Base-by-base conservation (phyloP, 35 echinoderm and acorn worm genomes). In the Heliocidaris erythrogramma region DNA sequence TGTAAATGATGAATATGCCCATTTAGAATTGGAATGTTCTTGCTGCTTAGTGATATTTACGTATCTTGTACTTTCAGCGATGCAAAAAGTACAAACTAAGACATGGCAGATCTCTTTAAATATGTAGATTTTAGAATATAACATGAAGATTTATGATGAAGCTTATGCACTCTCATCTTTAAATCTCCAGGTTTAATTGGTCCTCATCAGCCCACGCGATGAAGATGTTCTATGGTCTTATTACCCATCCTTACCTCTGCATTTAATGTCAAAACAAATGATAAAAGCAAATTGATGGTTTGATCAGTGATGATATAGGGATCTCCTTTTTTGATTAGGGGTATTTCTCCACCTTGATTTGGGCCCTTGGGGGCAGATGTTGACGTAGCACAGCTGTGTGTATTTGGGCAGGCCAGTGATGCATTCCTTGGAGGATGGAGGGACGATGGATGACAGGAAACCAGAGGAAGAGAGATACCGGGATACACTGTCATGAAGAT, bases 401-500 rank as follows among this genome's bases (percentile, higher is more conserved):
- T 78, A 78, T 78, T 78, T 78, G 65, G 65, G 21, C 27, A 78
- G 65, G 27, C 65, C 65, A 78, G 27, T 78, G 65, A 78, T 78
- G 65, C 65, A 78, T 78, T 78, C 65, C 65, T 78, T 78, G 65
- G 65, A 78, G 65, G 65, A 78, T 78, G 65, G 65, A 78, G 65
- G 27, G 65, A 78, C n/a, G 65, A 78, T 78, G 65, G 65, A 78
- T 78, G 65, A 78, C 65, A 78, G 65, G 65, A 78, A 78, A 27
- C 65, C 17, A 78, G 65, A 78, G 65, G 27, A n/a, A 78, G 65
- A 27, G 21, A 27, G 65, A 27, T 27, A 21, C 65, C 65, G 27
- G 65, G 27, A 78, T 78, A 24, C 65, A n/a, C 65, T n/a, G 65
- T 78, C 65, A 78, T 78, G 65, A 78, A 21, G 21, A 78, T 78